Evolutionary conservation across 2,113 vertebrate species (phyloP).

Genomic region (Syngnathus floridae): DNA sequence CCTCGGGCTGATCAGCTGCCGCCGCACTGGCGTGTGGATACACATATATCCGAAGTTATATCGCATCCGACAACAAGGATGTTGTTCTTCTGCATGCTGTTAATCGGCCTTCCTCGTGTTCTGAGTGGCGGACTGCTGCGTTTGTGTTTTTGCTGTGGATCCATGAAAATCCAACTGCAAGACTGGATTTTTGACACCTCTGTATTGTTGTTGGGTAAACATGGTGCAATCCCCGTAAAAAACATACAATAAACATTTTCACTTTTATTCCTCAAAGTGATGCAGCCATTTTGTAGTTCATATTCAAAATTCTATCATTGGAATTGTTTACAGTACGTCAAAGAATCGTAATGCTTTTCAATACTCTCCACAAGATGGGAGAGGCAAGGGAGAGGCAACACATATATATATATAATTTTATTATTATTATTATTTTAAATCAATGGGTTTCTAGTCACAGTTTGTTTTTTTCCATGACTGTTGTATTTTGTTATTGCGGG

Average conservation of each 20-base stretch:
- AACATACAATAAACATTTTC: not conserved
- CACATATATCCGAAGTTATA: not conserved
- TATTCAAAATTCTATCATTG: no score
- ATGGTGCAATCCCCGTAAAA: not conserved
- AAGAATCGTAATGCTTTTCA: not conserved
- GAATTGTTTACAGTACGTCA: no score
- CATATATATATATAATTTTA: not conserved
- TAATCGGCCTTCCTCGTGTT: not conserved
- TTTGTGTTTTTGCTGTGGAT: not conserved
- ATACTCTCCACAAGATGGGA: not conserved
- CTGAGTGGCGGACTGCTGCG: not conserved
- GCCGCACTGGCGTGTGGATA: not conserved
- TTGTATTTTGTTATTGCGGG: constrained; percentile 5
- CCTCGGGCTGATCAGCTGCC: constrained; percentile 5
- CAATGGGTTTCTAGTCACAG: not conserved
- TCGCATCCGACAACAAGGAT: not conserved
- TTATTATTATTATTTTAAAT: not conserved
- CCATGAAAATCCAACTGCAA: not conserved
- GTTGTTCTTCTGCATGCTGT: not conserved
- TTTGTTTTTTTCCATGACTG: constrained; percentile 1
- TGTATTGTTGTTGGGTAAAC: not conserved
- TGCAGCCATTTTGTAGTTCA: no score
- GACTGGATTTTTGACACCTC: not conserved
- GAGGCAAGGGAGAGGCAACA: constrained; percentile 1
- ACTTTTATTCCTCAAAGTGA: no score